These are phyloP conservation scores for Hystrix cristata DNA, from an alignment of 2,113 vertebrate genomes.

Conservation along the genomic window DNA sequence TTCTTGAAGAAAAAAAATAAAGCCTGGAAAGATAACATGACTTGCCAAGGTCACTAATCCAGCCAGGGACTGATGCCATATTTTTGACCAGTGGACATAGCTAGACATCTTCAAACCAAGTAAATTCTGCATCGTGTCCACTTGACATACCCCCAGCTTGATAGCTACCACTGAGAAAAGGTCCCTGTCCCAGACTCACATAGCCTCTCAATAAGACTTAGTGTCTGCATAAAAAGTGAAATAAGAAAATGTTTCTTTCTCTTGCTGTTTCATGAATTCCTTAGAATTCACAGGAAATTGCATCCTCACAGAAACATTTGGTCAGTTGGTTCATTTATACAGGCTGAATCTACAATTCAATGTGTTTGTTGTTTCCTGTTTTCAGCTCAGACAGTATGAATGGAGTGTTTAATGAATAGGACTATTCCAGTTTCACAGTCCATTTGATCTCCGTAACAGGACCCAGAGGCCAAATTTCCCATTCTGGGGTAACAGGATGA, in stretches of 20 bases:
- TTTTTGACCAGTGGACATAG: background rate
- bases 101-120: background rate
- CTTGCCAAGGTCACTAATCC: background rate
- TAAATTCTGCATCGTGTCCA: background rate
- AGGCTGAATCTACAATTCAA: background rate
- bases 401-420: slow-evolving; percentile 49
- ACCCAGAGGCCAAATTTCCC: slow-evolving; percentile 78
- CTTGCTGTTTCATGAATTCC: slow-evolving; percentile 26
- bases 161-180: background rate
- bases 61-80: background rate
- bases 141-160: background rate
- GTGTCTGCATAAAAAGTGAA: slow-evolving; percentile 20
- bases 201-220: background rate
- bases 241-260: slow-evolving; percentile 9
- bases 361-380: slow-evolving; percentile 35
- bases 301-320: background rate
- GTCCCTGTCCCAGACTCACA: background rate
- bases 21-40: background rate
- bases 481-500: background rate
- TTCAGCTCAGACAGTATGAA: background rate
- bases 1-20: slow-evolving; percentile 29
- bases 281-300: slow-evolving; percentile 47
- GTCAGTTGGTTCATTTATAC: background rate
- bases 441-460: slow-evolving; percentile 54
- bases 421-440: slow-evolving; percentile 68